Evolutionary conservation across 2,113 vertebrate genomes (phyloP).

Genomic region (Campylorhamphus procurvoides): DNA sequence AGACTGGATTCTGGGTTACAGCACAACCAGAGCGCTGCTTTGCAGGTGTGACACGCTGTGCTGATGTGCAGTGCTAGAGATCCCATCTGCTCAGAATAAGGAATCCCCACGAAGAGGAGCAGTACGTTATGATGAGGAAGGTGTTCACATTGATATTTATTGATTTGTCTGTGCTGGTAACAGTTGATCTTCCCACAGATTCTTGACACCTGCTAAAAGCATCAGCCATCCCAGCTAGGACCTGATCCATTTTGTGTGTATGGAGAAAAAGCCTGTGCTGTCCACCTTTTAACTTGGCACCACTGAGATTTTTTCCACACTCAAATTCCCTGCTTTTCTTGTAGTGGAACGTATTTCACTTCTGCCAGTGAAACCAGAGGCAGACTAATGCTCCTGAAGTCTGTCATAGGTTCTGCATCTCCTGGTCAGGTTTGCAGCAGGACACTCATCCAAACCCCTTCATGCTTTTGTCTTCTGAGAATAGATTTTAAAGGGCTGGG

Average conservation of each 20-base stretch:
- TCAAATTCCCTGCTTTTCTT: neutral
- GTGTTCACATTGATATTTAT: neutral
- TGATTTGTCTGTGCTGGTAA: neutral
- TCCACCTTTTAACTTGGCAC: neutral
- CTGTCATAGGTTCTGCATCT: neutral
- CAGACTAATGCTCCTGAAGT: neutral
- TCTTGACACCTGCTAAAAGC: neutral
- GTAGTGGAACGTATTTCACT: neutral
- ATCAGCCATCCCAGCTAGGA: neutral
- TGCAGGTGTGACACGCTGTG: rapidly evolving
- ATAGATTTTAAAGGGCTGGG: neutral
- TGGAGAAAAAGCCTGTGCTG: neutral
- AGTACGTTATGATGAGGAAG: rapidly evolving
- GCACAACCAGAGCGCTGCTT: neutral
- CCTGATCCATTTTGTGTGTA: neutral
- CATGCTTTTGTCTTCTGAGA: neutral
- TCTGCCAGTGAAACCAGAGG: neutral
- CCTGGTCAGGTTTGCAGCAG: neutral
- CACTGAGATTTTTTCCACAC: neutral
- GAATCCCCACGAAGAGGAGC: neutral
- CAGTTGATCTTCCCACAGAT: neutral
- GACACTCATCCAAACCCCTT: neutral
- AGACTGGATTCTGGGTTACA: neutral
- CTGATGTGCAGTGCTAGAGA: neutral
- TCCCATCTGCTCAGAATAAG: neutral